Base-by-base conservation (phyloP, 2,113 vertebrate genomes). In the Sinocyclocheilus anophthalmus region DNA sequence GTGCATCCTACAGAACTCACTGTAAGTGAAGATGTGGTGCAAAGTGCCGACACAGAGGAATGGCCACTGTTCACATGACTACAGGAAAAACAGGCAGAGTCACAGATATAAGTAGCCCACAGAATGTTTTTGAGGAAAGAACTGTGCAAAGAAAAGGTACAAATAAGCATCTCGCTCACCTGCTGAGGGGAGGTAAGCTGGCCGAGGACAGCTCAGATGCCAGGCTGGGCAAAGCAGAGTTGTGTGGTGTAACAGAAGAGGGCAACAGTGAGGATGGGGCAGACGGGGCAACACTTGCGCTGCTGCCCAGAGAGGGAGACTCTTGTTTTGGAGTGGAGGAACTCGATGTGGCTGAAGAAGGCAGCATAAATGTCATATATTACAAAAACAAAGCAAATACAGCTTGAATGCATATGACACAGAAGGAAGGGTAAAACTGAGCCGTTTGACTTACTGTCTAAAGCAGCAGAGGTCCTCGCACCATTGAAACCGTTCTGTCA, bases 401-500 rank as follows among this genome's bases (percentile, higher is more conserved):
- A n/a, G n/a, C n/a, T n/a, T n/a, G n/a, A n/a, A n/a, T n/a, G n/a
- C n/a, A n/a, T n/a, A n/a, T n/a, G n/a, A n/a, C 11, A 79, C 50
- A 30, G 13, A 87, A 48, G 26, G 12, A 57, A 65, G 12, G 33
- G 30, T 22, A 80, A 53, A 24, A 59, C 39, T 16, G 24, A 73
- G 39, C 10, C 72, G 82, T 48, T 12, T 48, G 45, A 48, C 45
- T 48, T 95, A 99, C 97, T 93, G 93, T 97, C 97, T 88, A 96
- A 90, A 88, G 95, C 89, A 91, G 95, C 93, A 90, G 96, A 96
- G 76, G 94, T 94, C 93, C 95, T 95, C 88, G 94, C 93, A 93
- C 95, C 91, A 63, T 95, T 95, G 88, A 96, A 95, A 88, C 97
- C 97, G 0, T 97, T 98, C 98, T 99, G 91, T 63, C 90, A 83